A percentile compares a stretch with the other conserved stretches of the same genome.
phyloP scores from a whole-genome alignment of 2,113 vertebrate species.

The Xiphophorus maculatus region DNA sequence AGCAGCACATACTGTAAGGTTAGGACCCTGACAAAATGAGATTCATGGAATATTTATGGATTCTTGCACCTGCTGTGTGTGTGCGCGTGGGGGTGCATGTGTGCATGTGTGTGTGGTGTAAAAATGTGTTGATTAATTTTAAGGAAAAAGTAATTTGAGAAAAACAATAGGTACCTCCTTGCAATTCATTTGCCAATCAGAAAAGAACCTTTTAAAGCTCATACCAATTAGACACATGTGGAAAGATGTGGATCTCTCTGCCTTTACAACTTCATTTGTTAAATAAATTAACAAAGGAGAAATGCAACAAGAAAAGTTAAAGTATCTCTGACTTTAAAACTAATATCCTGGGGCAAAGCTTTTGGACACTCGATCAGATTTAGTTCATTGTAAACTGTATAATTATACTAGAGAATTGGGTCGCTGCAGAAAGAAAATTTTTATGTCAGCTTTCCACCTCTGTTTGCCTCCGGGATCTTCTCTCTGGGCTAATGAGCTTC shows the following conservation, averaged over 20 bases:
- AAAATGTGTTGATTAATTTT: not conserved
- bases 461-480: not conserved
- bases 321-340: slow-evolving; percentile 24
- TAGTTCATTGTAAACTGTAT: slow-evolving; percentile 24
- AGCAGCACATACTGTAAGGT: slow-evolving; percentile 14
- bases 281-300: not conserved
- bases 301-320: slow-evolving; percentile 16
- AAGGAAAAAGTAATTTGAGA: not conserved
- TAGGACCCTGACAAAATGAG: slow-evolving; percentile 9
- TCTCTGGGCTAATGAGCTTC: slow-evolving; percentile 27
- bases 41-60: slow-evolving; percentile 16
- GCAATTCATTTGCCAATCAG: not conserved
- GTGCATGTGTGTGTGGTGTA: not conserved
- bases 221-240: not conserved
- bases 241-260: not conserved
- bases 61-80: not conserved
- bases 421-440: slow-evolving; percentile 9
- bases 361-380: slow-evolving; percentile 16
- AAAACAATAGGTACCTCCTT: not conserved
- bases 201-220: not conserved
- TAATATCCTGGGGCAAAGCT: slow-evolving; percentile 17
- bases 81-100: not conserved
- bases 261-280: not conserved
- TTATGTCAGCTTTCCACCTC: slow-evolving; percentile 12
- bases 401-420: slow-evolving; percentile 35